Conservation (phyloP, 2,113 vertebrate species). For the Halcyon senegalensis region DNA sequence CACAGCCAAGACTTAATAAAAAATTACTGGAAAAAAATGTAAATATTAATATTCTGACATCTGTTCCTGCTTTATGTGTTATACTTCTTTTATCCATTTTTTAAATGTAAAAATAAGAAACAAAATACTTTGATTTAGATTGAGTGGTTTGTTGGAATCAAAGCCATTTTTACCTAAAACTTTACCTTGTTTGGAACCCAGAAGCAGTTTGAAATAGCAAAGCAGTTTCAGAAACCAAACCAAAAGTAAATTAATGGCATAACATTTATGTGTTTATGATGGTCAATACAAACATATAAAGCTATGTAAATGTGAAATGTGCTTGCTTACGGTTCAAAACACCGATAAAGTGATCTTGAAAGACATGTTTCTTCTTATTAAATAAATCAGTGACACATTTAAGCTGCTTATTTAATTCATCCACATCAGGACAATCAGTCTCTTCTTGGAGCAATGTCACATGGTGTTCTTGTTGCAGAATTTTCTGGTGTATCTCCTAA, state of each 20-base stretch:
- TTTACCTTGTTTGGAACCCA: neutral
- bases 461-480: slow-evolving; percentile 84
- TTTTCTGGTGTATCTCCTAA: slow-evolving; percentile 85
- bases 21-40: neutral
- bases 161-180: neutral
- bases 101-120: neutral
- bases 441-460: slow-evolving; percentile 82
- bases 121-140: neutral
- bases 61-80: neutral
- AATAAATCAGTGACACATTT: slow-evolving; percentile 83
- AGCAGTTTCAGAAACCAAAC: neutral
- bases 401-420: slow-evolving; percentile 82
- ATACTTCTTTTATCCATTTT: neutral
- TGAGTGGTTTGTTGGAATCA: neutral
- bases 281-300: neutral
- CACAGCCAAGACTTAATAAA: neutral
- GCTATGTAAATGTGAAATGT: neutral
- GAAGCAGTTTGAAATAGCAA: neutral
- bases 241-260: neutral
- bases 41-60: neutral
- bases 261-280: neutral
- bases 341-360: slow-evolving; percentile 82
- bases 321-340: slow-evolving; percentile 79
- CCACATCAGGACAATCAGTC: slow-evolving; percentile 82
- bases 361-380: slow-evolving; percentile 84